A percentile compares a stretch with the other conserved stretches of the same genome.
Evolutionary conservation across 2,113 vertebrate genomes (phyloP).

Genomic region (Chlorodrepanis virens): DNA sequence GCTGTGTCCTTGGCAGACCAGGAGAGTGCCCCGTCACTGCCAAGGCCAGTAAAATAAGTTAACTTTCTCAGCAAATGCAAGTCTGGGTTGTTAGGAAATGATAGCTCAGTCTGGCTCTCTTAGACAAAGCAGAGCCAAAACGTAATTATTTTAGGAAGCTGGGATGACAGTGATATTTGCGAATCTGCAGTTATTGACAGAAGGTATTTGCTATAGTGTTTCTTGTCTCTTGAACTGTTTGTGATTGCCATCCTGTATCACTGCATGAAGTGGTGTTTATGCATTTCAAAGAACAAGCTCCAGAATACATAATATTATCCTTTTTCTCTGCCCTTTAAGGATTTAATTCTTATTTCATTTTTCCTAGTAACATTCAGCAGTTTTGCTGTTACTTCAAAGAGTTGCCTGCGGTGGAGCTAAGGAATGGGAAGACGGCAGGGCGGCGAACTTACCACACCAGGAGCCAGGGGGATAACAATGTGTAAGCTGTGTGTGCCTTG

Average conservation of each 20-base stretch:
- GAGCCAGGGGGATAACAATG: conserved; percentile 93
- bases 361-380: conserved; percentile 90
- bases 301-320: background rate
- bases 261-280: background rate
- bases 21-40: background rate
- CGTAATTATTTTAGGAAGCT: background rate
- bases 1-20: background rate
- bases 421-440: conserved; percentile 95
- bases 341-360: background rate
- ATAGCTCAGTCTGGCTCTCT: background rate
- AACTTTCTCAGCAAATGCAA: background rate
- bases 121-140: background rate
- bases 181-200: background rate
- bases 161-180: background rate
- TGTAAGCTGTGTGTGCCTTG: conserved; percentile 81
- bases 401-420: conserved; percentile 91
- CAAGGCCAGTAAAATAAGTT: accelerated
- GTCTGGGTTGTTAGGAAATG: background rate
- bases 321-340: background rate
- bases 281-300: background rate
- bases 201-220: background rate
- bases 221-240: background rate
- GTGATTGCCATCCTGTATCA: background rate
- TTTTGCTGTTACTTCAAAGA: conserved; percentile 99
- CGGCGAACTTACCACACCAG: conserved; percentile 95